These are phyloP conservation scores for Penaeus indicus DNA, from an alignment of 1,140 invertebrate genomes.

Conservation along the genomic window DNA sequence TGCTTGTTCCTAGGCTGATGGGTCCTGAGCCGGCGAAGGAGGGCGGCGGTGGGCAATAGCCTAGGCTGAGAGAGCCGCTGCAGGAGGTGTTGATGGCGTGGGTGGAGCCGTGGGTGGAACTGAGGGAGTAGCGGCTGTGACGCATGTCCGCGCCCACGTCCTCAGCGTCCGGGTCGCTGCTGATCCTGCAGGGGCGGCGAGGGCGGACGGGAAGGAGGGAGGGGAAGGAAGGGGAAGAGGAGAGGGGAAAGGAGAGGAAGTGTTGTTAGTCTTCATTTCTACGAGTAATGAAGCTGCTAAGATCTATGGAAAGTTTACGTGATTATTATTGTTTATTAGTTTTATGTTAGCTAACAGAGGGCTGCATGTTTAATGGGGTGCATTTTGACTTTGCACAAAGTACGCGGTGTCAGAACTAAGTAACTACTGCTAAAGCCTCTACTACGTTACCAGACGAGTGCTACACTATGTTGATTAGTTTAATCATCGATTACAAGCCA, in stretches of 20 bases:
- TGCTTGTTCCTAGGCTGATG: slow-evolving; percentile 37
- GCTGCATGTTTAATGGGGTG: too few species aligned
- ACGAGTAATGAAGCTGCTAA: neutral
- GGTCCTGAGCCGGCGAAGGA: slow-evolving; percentile 28
- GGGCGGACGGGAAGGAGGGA: neutral
- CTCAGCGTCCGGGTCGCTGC: neutral
- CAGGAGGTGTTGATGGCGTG: slow-evolving; percentile 33
- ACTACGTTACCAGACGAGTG: too few species aligned
- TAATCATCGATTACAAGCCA: too few species aligned
- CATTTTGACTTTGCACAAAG: too few species aligned
- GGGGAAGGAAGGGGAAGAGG: neutral
- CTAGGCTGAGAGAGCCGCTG: slow-evolving; percentile 46
- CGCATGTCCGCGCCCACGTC: neutral
- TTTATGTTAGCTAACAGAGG: too few species aligned
- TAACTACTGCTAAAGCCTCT: too few species aligned
- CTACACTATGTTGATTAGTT: too few species aligned
- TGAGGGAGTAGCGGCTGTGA: slow-evolving; percentile 49
- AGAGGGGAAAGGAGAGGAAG: neutral
- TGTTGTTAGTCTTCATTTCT: neutral
- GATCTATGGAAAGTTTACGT: neutral
- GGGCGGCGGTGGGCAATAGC: neutral
- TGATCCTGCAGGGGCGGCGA: neutral
- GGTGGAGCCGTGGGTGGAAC: slow-evolving; percentile 32
- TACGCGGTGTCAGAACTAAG: too few species aligned
- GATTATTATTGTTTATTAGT: too few species aligned